These are phyloP conservation scores for Melanotaenia duboulayi DNA, from an alignment of 2,113 vertebrate species.

Conservation along the genomic window DNA sequence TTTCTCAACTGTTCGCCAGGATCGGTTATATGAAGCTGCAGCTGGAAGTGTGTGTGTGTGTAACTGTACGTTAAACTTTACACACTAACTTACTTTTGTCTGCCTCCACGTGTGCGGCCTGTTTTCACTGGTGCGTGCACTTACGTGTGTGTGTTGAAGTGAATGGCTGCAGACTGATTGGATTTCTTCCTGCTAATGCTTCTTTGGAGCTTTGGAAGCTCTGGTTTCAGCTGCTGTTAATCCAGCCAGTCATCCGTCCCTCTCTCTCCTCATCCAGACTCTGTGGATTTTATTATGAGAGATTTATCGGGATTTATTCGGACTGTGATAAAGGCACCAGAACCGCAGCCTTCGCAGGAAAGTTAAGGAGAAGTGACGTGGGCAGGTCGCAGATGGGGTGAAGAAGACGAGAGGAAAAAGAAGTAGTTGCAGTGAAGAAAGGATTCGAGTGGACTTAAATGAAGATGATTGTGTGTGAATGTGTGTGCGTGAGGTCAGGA, in stretches of 20 bases:
- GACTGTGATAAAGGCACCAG: conserved; percentile 59
- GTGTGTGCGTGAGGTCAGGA: conserved; percentile 48
- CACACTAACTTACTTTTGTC: conserved; percentile 43
- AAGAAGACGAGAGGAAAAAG: conserved; percentile 10
- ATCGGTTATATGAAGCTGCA: conserved; percentile 53
- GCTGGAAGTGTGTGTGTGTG: conserved; percentile 46
- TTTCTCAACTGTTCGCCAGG: conserved; percentile 57
- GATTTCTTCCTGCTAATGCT: conserved; percentile 78
- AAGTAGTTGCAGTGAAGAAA: conserved; percentile 20
- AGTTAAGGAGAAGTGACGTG: conserved; percentile 49
- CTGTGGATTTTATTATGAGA: conserved; percentile 78
- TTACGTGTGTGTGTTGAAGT: conserved; percentile 47
- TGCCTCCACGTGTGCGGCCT: conserved; percentile 28
- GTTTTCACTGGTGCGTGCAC: conserved; percentile 6
- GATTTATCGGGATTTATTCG: conserved; percentile 78
- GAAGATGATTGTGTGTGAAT: conserved; percentile 7
- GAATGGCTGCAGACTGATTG: conserved; percentile 77
- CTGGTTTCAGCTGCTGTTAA: conserved; percentile 78
- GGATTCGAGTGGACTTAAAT: conserved; percentile 15
- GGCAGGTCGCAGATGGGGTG: conserved; percentile 30
- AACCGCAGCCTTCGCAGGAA: conserved; percentile 45
- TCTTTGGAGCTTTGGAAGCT: conserved; percentile 72
- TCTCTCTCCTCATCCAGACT: conserved; percentile 74
- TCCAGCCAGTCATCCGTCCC: conserved; percentile 77
- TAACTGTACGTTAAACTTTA: conserved; percentile 28